Evolutionary conservation across 1,140 invertebrate species (phyloP), one percentile per base, ranked within the genome.

Genomic region (Panagrolaimus sp.): DNA sequence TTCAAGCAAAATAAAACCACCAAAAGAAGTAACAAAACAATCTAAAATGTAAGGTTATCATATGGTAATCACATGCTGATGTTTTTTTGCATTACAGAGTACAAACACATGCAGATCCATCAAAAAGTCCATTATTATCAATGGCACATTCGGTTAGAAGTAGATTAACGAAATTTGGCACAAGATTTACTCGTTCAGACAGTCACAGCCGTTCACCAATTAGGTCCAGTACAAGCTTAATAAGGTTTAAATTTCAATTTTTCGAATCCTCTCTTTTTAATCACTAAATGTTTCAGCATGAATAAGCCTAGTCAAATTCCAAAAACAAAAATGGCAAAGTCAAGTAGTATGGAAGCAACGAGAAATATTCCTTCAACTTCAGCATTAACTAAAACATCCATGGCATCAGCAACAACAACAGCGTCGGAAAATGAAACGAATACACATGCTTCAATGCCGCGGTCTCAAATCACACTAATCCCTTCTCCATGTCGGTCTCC

Each of bases 111-210:
- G 23, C n/a, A 11, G 63, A 38, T 62, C 61, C 65, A 27, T 70
- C 74, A 27, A 75, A 75, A 53, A 77, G 74, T 69, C 74, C 74
- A 16, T 53, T 75, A 9, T 38, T 75, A 45, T 77, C 74, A 4
- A 74, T 75, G 71, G 74, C 74, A 23, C 74, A 73, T 48, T 69
- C 74, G n/a, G 74, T 75, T 20, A 57, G 63, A 42, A 47, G 42
- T 45, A 42, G 70, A 31, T 23, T 76, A 27, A 38, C n/a, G 13
- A 76, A 70, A 64, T 68, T 73, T 45, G 47, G 73, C 25, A 75
- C 51, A 4, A 44, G 63, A 45, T 53, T 75, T 9, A 64, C 64
- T 23, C 65, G 69, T 11, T 42, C 47, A 13, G 64, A 71, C 9
- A 67, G 64, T 11, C 70, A 25, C 13, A 67, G 64, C 13, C 70